Percentiles rank a stretch among this genome's conserved stretches.
phyloP scores from a whole-genome alignment of 2,113 vertebrate genomes.

The Ciconia maguari region DNA sequence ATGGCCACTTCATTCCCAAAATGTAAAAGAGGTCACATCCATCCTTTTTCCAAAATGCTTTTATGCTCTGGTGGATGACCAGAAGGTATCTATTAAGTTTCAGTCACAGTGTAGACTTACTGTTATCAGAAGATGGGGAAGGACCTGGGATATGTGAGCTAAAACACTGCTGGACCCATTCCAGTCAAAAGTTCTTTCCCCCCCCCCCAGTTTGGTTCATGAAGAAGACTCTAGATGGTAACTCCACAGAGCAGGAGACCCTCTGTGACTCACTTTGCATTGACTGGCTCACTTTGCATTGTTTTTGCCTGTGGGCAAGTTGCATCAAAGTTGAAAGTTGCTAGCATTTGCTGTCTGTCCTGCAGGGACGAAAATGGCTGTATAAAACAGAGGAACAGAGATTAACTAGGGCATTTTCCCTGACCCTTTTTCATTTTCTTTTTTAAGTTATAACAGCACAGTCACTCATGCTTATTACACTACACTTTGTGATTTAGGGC shows the following conservation, averaged over 20 bases:
- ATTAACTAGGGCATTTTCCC: not conserved
- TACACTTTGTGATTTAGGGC: not conserved
- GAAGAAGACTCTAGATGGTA: not conserved
- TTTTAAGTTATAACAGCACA: not conserved
- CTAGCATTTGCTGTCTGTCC: not conserved
- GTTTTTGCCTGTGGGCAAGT: not conserved
- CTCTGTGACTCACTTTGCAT: not conserved
- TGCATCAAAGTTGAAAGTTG: not conserved
- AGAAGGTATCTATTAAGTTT: not conserved
- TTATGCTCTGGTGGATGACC: not conserved
- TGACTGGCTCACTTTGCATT: not conserved
- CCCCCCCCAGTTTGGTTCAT: not conserved
- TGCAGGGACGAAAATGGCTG: not conserved
- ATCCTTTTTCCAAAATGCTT: not conserved
- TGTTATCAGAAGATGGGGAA: not conserved
- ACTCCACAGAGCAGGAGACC: accelerated
- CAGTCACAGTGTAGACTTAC: accelerated
- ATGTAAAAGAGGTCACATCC: not conserved
- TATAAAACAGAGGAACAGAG: not conserved
- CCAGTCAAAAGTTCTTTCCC: not conserved
- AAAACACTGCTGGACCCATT: not conserved
- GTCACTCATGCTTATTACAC: not conserved
- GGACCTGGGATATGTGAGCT: not conserved
- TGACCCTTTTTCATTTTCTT: not conserved
- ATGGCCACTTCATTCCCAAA: not conserved